These are phyloP conservation scores for Falco cherrug DNA, from an alignment of 2,797 vertebrate species.

Conservation along the genomic window DNA sequence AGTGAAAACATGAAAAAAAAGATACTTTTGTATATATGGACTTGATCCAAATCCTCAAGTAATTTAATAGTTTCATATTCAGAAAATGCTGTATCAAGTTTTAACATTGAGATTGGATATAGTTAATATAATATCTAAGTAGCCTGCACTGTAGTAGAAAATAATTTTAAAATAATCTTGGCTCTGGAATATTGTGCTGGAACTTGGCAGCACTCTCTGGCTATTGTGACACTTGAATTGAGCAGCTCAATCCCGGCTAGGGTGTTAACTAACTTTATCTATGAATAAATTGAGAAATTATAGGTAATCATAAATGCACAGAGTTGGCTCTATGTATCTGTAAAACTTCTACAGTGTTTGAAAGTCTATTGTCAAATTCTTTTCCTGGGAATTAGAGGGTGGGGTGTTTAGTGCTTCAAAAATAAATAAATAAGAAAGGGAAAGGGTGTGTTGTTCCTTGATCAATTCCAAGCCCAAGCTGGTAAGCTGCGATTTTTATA, in stretches of 20 bases:
- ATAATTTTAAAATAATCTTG: not conserved
- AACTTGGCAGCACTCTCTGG: constrained; percentile 5
- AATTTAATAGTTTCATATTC: not conserved
- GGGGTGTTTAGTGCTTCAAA: constrained; percentile 3
- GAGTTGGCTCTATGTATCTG: not conserved
- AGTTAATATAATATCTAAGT: not conserved
- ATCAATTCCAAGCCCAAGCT: not conserved
- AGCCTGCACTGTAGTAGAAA: not conserved
- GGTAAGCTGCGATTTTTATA: not conserved
- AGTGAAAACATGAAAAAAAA: not conserved
- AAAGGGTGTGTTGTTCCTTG: constrained; percentile 15
- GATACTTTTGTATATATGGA: not conserved
- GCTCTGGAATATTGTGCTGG: not conserved
- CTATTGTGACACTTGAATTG: not conserved
- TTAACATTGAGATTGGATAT: not conserved
- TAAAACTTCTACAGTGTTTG: not conserved
- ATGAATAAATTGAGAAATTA: constrained; percentile 33
- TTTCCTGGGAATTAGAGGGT: constrained; percentile 19
- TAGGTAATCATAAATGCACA: constrained; percentile 19
- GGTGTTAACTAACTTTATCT: constrained; percentile 11
- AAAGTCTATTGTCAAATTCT: not conserved
- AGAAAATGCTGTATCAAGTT: not conserved
- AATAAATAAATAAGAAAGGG: constrained; percentile 53
- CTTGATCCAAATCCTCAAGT: not conserved
- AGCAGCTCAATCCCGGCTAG: not conserved